phyloP scores from a whole-genome alignment of 2,888 invertebrate genomes.

The Campoletis raptor region DNA sequence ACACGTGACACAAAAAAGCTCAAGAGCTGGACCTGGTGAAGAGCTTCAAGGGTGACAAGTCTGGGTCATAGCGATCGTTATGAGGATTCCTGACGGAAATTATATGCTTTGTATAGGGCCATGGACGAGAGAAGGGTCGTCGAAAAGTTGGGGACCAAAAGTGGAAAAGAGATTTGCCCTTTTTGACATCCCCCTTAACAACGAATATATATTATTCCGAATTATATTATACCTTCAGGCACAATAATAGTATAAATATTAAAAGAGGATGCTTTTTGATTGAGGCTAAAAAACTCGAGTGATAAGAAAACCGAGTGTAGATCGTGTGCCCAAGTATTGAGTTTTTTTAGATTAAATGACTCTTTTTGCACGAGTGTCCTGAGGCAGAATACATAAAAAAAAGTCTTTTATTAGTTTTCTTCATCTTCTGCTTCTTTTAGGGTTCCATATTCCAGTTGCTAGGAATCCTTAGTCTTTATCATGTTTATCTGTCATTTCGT shows the following conservation, averaged over 20 bases:
- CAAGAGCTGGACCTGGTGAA: neutral
- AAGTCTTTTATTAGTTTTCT: conserved; percentile 3
- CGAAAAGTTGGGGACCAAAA: conserved; percentile 18
- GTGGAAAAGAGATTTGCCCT: conserved; percentile 57
- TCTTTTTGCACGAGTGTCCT: conserved; percentile 10
- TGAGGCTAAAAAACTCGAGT: conserved; percentile 12
- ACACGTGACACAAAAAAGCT: neutral
- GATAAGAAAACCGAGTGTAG: conserved; percentile 5
- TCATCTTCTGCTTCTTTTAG: neutral
- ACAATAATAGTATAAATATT: conserved; percentile 58
- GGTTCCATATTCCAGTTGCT: neutral
- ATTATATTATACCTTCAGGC: conserved; percentile 57
- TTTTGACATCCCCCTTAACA: conserved; percentile 51
- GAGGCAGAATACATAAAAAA: neutral
- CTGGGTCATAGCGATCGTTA: conserved; percentile 6
- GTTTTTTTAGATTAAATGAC: neutral
- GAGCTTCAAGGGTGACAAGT: conserved; percentile 27
- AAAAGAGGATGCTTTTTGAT: conserved; percentile 35
- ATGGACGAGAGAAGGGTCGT: conserved; percentile 19
- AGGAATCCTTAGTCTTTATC: neutral
- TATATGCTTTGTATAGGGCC: conserved; percentile 5
- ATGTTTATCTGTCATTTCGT: neutral
- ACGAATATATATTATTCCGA: conserved; percentile 59
- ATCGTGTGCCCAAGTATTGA: neutral
- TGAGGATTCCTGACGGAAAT: conserved; percentile 29